phyloP scores from a whole-genome alignment of 2,113 vertebrate species.

The Herpetotheres cachinnans region DNA sequence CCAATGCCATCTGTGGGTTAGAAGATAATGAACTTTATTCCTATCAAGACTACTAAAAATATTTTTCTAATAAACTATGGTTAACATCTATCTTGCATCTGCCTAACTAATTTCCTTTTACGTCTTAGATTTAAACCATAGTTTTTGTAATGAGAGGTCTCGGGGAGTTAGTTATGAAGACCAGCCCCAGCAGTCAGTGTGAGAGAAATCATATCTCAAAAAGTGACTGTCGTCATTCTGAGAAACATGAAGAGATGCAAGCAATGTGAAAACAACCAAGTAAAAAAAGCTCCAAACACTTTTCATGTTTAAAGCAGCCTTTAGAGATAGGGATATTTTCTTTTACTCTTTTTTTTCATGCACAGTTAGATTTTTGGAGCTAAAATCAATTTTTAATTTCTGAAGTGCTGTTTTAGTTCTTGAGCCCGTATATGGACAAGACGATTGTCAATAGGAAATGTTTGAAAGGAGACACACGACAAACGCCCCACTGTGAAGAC shows the following conservation, averaged over 20 bases:
- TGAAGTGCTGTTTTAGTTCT: constrained; percentile 14
- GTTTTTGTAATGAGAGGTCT: background rate
- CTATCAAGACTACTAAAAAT: background rate
- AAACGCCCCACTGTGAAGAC: background rate
- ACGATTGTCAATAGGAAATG: background rate
- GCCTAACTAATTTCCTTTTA: background rate
- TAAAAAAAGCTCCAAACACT: background rate
- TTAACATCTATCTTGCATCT: constrained; percentile 2
- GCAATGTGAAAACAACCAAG: background rate
- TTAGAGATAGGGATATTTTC: constrained; percentile 18
- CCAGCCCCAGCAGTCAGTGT: background rate
- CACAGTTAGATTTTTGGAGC: background rate
- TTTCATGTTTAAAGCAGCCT: constrained; percentile 21
- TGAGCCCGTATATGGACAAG: background rate
- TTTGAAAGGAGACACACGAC: background rate
- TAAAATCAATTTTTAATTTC: constrained; percentile 34
- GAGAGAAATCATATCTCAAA: constrained; percentile 18
- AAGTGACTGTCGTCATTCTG: background rate
- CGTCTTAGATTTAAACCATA: background rate
- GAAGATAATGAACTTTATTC: constrained; percentile 51
- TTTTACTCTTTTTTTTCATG: background rate
- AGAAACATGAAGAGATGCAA: background rate
- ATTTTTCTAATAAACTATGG: background rate
- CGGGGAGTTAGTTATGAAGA: background rate
- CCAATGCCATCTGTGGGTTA: background rate